Conservation (phyloP, 2,888 invertebrate species). For the Crocallis elinguaria region DNA sequence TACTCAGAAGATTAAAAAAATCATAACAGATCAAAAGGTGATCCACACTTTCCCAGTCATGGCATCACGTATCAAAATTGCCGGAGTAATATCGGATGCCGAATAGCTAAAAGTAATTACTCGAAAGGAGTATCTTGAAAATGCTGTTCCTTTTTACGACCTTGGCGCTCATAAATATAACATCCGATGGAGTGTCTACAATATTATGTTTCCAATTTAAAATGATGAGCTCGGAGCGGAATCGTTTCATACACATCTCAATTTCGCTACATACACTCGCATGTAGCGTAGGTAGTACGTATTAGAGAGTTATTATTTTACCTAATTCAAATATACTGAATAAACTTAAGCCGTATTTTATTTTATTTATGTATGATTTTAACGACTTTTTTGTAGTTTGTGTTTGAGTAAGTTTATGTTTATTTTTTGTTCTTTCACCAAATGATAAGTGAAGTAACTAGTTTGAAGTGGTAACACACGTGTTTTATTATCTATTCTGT, state of each 20-base stretch:
- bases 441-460: too few species aligned
- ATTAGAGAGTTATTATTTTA: constrained; percentile 11
- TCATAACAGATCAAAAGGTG: constrained; percentile 5
- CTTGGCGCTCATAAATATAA: constrained; percentile 37
- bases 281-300: too few species aligned
- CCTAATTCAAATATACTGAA: not conserved
- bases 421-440: too few species aligned
- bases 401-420: not conserved
- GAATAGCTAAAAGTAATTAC: constrained; percentile 30
- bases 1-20: not conserved
- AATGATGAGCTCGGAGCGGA: constrained; percentile 28
- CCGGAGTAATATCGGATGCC: constrained; percentile 13
- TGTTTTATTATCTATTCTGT: too few species aligned
- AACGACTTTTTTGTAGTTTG: not conserved
- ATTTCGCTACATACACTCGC: not conserved
- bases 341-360: not conserved
- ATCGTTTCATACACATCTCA: constrained; percentile 13
- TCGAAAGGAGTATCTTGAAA: constrained; percentile 29
- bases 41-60: not conserved
- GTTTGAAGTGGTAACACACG: too few species aligned
- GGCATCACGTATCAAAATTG: constrained; percentile 16
- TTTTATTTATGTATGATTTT: not conserved
- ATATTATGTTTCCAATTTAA: constrained; percentile 37
- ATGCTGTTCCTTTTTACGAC: constrained; percentile 34
- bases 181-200: constrained; percentile 31